These are phyloP conservation scores for Laterallus jamaicensis DNA, from an alignment of 2,113 vertebrate species.

Conservation along the genomic window DNA sequence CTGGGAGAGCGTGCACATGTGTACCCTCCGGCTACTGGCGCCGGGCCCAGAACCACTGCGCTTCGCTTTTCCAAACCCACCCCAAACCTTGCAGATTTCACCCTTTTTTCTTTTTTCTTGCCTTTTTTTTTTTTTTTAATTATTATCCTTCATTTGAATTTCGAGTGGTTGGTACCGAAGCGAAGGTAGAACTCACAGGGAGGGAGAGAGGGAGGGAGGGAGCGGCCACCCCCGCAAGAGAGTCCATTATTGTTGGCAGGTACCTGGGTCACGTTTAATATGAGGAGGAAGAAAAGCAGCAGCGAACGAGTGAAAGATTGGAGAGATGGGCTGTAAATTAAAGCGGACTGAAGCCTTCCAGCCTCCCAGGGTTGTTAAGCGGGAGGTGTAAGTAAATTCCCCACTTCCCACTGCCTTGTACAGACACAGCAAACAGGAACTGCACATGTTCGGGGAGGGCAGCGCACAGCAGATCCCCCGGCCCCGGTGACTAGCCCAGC, in stretches of 20 bases:
- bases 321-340: conserved; percentile 76
- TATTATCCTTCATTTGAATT: conserved; percentile 39
- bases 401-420: conserved; percentile 74
- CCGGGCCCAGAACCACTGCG: conserved; percentile 82
- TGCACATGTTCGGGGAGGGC: conserved; percentile 75
- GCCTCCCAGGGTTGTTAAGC: conserved; percentile 74
- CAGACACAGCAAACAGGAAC: conserved; percentile 79
- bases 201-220: conserved; percentile 67
- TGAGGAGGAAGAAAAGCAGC: conserved; percentile 75
- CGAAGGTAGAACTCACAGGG: conserved; percentile 70
- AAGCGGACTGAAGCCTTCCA: conserved; percentile 72
- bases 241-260: conserved; percentile 81
- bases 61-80: conserved; percentile 80
- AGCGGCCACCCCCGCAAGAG: conserved; percentile 68
- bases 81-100: conserved; percentile 68
- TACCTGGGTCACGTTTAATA: conserved; percentile 77
- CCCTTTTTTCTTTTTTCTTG: conserved; percentile 65
- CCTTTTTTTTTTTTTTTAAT: not conserved
- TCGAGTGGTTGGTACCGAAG: conserved; percentile 55
- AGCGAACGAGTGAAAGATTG: conserved; percentile 67
- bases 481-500: conserved; percentile 5
- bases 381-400: conserved; percentile 80
- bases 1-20: conserved; percentile 85
- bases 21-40: conserved; percentile 85
- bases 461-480: conserved; percentile 13